Conservation (phyloP, 1,140 invertebrate genomes). For the Doryteuthis pealeii region DNA sequence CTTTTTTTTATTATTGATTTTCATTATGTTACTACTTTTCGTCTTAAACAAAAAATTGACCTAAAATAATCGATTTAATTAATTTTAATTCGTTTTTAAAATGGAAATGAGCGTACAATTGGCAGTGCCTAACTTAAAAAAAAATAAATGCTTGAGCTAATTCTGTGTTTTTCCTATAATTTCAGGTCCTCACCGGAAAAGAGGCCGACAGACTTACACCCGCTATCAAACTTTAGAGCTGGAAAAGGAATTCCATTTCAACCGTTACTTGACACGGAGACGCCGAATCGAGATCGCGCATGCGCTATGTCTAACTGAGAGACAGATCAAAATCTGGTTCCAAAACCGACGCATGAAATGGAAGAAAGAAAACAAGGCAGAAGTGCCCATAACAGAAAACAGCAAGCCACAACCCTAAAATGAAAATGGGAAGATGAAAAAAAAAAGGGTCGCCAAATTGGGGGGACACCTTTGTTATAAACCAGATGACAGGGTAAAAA, state of each 20-base stretch:
- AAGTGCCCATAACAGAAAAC: neutral
- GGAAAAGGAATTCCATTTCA: conserved; percentile 69
- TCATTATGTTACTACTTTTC: too few species aligned
- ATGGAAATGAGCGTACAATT: too few species aligned
- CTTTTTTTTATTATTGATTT: too few species aligned
- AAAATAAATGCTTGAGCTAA: too few species aligned
- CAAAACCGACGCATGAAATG: conserved; percentile 97
- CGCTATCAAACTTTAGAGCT: conserved; percentile 73
- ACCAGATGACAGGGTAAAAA: neutral
- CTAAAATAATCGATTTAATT: too few species aligned
- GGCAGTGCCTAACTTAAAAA: too few species aligned
- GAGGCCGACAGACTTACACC: conserved; percentile 91
- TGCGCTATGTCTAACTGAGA: conserved; percentile 80
- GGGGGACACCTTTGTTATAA: too few species aligned
- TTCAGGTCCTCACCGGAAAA: conserved; percentile 73
- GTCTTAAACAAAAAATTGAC: too few species aligned
- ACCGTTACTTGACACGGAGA: conserved; percentile 67
- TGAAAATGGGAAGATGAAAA: neutral
- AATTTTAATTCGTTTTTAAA: too few species aligned
- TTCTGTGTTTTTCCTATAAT: conserved; percentile 13
- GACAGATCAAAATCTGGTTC: conserved; percentile 77
- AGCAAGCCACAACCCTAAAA: neutral
- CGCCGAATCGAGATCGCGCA: conserved; percentile 85
- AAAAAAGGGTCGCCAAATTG: neutral
- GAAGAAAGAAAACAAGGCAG: conserved; percentile 92